Conservation (phyloP, 2,888 invertebrate species). For the Allygus modestus region DNA sequence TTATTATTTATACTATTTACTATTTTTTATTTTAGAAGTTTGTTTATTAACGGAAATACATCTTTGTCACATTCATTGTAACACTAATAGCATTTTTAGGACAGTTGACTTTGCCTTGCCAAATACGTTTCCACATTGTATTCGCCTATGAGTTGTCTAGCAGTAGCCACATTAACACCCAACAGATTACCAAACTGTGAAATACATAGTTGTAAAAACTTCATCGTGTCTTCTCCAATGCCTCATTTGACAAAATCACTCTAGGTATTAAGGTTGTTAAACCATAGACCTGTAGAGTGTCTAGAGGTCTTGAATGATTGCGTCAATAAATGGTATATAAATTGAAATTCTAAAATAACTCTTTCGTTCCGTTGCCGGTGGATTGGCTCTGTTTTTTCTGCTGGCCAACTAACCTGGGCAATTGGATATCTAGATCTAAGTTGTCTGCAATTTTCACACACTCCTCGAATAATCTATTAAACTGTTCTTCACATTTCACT, state of each 20-base stretch:
- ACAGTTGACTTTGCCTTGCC: not conserved
- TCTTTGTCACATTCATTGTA: constrained; percentile 68
- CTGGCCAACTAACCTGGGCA: not conserved
- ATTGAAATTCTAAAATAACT: not conserved
- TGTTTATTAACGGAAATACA: constrained; percentile 67
- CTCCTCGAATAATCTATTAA: not conserved
- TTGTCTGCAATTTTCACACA: not conserved
- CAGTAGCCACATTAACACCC: not conserved
- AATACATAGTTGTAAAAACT: not conserved
- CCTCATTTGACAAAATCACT: not conserved
- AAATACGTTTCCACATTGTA: constrained; percentile 64
- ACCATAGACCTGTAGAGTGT: not conserved
- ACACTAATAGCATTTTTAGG: constrained; percentile 66
- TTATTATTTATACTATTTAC: no score
- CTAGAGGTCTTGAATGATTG: not conserved
- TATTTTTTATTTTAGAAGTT: no score
- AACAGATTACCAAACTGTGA: not conserved
- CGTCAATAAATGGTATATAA: not conserved
- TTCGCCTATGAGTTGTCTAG: constrained; percentile 57
- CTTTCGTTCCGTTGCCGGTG: constrained; percentile 63
- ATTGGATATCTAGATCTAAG: not conserved
- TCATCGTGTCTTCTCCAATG: not conserved
- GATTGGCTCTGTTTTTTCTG: not conserved
- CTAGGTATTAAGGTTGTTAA: not conserved
- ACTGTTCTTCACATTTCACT: not conserved